Evolutionary conservation across 1,140 invertebrate species (phyloP), one percentile per base, ranked within the genome.

Genomic region (Hesperophylax magnus): DNA sequence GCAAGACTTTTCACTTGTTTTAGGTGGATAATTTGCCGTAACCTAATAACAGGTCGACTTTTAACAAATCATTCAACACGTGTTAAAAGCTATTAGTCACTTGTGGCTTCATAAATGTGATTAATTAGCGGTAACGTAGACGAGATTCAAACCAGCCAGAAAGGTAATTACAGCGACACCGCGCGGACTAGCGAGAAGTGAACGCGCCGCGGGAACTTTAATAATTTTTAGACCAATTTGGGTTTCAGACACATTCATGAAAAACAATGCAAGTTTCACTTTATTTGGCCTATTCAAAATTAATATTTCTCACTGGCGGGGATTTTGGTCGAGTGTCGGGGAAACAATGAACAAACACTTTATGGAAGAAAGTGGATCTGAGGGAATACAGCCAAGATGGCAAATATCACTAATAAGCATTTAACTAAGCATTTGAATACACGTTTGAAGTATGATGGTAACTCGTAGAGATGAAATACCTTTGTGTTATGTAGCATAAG

Each of bases 261-360:
- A 78, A 31, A 78, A 78, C 63, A 69, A 78, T 67, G 47, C 5
- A 53, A 54, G 77, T 78, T 78, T 78, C 77, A 78, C 77, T 78
- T 78, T 78, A 78, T 67, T 78, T 67, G 63, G 63, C 77, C 72
- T 76, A 76, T 24, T 60, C 54, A 58, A 76, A 76, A 39, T 72
- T 76, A 27, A 34, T 75, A 22, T 20, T 76, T 76, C 72, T 56
- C 72, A 76, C 72, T 20, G 72, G 27, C 47, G 47, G 31, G 39
- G 15, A 53, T 31, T 76, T 27, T 8, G 72, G 65, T 72, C 11
- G 53, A 72, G 8, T 15, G 34, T 17, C 15, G 22, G 52, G 52
- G 5, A 20, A 58, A 76, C 72, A 76, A 76, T 76, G 54, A 27
- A 20, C 69, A 27, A 52, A 72, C 69, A 72, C 56, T 75, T 75